Evolutionary conservation across 2,113 vertebrate genomes (phyloP).

Genomic region (Notechis scutatus): DNA sequence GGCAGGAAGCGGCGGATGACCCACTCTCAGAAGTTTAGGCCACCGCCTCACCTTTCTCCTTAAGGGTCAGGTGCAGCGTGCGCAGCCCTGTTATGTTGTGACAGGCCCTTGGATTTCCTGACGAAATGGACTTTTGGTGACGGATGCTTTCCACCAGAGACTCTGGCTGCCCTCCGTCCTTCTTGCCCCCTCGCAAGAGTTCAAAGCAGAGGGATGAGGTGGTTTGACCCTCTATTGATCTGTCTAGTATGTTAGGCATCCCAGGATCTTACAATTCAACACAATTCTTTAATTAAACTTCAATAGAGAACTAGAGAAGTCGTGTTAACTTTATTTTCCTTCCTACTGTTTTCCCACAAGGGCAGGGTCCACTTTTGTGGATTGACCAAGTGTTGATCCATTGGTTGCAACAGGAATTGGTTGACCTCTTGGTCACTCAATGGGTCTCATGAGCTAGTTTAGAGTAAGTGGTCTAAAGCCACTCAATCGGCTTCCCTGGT

Average conservation of each 20-base stretch:
- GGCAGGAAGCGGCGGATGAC: slow-evolving; percentile 30
- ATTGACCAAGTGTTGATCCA: too few relatives aligned
- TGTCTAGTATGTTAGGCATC: slow-evolving; percentile 64
- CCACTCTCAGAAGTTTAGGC: slow-evolving; percentile 56
- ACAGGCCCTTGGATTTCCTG: slow-evolving; percentile 62
- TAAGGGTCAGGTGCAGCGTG: slow-evolving; percentile 65
- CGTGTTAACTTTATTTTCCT: neutral
- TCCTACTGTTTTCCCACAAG: neutral
- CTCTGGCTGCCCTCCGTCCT: slow-evolving; percentile 61
- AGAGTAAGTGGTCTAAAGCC: neutral
- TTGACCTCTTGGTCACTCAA: neutral
- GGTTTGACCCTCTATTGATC: slow-evolving; percentile 54
- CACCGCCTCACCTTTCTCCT: slow-evolving; percentile 47
- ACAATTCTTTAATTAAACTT: slow-evolving; percentile 47
- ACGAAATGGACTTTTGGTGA: slow-evolving; percentile 52
- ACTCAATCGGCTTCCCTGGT: neutral
- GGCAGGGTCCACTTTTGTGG: neutral
- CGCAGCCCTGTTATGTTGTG: slow-evolving; percentile 62
- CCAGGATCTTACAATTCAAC: slow-evolving; percentile 53
- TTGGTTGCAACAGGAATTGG: neutral
- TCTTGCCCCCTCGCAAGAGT: slow-evolving; percentile 53
- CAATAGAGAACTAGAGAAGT: neutral
- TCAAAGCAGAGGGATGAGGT: slow-evolving; percentile 63
- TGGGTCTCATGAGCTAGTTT: neutral
- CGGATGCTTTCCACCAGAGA: slow-evolving; percentile 54